Percentiles rank a stretch among this genome's conserved stretches.
Conservation (phyloP, 2,797 vertebrate species). For the Poeciliopsis gracilis region DNA sequence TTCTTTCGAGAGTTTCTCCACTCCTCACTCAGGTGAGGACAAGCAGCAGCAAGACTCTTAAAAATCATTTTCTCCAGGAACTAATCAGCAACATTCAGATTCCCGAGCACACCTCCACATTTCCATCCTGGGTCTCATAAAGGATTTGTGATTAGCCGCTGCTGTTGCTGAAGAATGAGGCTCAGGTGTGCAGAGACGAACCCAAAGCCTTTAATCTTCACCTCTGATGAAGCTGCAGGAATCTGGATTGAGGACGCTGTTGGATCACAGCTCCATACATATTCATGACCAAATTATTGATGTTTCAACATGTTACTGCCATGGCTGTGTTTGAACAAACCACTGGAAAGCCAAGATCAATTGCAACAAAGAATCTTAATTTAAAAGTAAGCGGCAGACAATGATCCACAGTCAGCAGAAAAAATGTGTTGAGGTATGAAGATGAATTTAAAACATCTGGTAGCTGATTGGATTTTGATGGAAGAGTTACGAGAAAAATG, state of each 20-base stretch:
- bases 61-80: conserved; percentile 21
- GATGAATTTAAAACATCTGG: conserved; percentile 7
- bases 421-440: conserved; percentile 7
- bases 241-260: conserved; percentile 11
- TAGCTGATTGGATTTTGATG: not conserved
- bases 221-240: conserved; percentile 32
- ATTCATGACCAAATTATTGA: conserved; percentile 7
- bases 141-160: conserved; percentile 34
- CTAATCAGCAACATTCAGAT: conserved; percentile 41
- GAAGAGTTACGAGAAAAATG: not conserved
- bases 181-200: conserved; percentile 37
- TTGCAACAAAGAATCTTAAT: not conserved
- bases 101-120: conserved; percentile 23
- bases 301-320: conserved; percentile 14
- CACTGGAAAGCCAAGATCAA: not conserved
- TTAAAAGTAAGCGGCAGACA: not conserved
- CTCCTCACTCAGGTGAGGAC: conserved; percentile 20
- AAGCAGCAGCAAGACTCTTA: conserved; percentile 10
- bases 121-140: conserved; percentile 20
- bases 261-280: conserved; percentile 11
- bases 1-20: not conserved
- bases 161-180: conserved; percentile 18
- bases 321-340: not conserved
- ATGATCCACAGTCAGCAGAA: not conserved
- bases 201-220: conserved; percentile 21